Percentiles rank a stretch among this genome's conserved stretches.
Evolutionary conservation across 2,888 invertebrate species (phyloP).

Genomic region (Oeneis ivallda): DNA sequence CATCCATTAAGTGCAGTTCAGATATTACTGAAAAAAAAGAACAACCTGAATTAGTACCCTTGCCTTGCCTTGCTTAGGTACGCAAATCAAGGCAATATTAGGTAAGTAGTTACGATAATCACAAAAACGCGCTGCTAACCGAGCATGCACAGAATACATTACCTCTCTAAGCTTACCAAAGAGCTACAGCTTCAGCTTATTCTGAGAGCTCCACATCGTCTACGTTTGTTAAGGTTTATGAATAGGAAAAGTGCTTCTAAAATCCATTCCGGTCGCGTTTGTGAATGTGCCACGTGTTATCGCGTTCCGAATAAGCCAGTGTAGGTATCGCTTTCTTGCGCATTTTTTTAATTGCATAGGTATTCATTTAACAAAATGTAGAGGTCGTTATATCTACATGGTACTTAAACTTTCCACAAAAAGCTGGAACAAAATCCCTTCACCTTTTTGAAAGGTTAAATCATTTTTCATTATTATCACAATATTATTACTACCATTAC

Average conservation of each 20-base stretch:
- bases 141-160: too few species aligned
- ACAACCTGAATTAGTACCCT: too few species aligned
- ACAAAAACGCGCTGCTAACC: too few species aligned
- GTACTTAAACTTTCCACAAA: too few species aligned
- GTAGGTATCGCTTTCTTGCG: neutral
- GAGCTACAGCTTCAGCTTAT: neutral
- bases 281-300: constrained; percentile 23
- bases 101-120: neutral
- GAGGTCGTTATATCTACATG: too few species aligned
- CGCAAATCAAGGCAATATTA: too few species aligned
- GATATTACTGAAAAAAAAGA: neutral
- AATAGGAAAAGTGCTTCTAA: constrained; percentile 1
- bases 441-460: too few species aligned
- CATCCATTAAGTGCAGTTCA: neutral
- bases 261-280: constrained; percentile 41
- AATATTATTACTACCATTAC: too few species aligned
- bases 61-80: neutral
- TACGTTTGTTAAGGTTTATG: constrained; percentile 3
- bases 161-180: neutral
- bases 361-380: too few species aligned
- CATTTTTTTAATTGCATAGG: neutral
- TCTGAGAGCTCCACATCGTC: neutral
- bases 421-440: too few species aligned
- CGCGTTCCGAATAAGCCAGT: constrained; percentile 22
- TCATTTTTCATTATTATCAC: too few species aligned